Evolutionary conservation across 2,797 vertebrate species (phyloP).

Genomic region (Dermochelys coriacea): DNA sequence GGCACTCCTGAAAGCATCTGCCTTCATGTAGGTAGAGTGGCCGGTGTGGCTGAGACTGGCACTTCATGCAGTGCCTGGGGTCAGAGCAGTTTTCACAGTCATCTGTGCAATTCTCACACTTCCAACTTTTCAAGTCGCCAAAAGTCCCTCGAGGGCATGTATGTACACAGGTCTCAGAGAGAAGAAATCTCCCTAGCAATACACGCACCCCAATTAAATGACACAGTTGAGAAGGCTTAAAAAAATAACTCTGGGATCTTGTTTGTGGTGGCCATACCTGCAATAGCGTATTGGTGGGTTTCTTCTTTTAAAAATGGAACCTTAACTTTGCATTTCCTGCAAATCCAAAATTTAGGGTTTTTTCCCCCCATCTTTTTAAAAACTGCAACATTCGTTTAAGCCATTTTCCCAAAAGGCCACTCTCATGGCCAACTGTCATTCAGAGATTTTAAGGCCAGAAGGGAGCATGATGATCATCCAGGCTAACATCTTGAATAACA

Average conservation of each 20-base stretch:
- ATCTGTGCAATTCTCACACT: constrained; percentile 83
- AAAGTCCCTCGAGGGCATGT: constrained; percentile 86
- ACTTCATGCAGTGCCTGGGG: constrained; percentile 81
- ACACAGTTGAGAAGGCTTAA: neutral
- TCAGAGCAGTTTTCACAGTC: constrained; percentile 81
- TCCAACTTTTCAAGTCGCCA: constrained; percentile 76
- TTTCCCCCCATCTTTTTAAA: neutral
- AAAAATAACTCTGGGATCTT: neutral
- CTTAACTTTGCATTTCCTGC: neutral
- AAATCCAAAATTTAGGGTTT: neutral
- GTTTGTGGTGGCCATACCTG: neutral
- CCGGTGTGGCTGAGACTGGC: constrained; percentile 60
- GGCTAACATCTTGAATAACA: neutral
- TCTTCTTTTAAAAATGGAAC: neutral
- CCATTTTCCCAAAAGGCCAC: neutral
- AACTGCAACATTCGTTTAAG: neutral
- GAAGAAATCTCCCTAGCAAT: constrained; percentile 76
- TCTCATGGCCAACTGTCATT: neutral
- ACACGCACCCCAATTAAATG: neutral
- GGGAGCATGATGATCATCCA: neutral
- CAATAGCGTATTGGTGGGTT: neutral
- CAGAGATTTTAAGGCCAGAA: neutral
- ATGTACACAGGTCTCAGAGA: constrained; percentile 76
- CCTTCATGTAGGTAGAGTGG: constrained; percentile 85
- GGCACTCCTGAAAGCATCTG: constrained; percentile 85